Evolutionary conservation across 37 sponge, comb jelly and placozoan genomes (phyloP), one percentile per base, ranked within the genome.

Genomic region (Oscarella lobularis): DNA sequence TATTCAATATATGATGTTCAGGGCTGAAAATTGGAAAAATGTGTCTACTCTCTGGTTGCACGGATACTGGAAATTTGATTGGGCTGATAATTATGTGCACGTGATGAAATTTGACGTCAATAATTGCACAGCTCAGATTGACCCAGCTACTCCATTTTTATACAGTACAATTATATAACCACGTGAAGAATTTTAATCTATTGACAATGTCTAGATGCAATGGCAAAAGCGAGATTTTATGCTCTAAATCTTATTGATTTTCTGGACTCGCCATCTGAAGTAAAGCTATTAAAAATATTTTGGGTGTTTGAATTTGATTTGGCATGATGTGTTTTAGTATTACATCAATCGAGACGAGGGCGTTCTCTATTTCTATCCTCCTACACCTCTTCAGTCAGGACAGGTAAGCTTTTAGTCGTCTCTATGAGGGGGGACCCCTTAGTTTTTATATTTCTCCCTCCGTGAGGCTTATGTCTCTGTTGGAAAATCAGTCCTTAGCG

Each of bases 11-110:
- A n/a, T n/a, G 32, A 6, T 31, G 41, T 66, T 69, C 39, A 76
- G 66, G 33, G 37, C 77, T 3, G 77, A n/a, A n/a, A n/a, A n/a
- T n/a, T n/a, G n/a, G 81, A 81, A 81, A 75, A 75, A 81, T 73
- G 73, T 69, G 1, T 74, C 75, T 34, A 65, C 81, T 6, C 36
- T 81, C 40, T 81, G 81, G 81, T 75, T 81, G 2, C 81, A 81
- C 73, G 81, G 81, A 1, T 81, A 66, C 75, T 81, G 81, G 81
- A 37, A 40, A 1, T 74, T 67, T 2, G 81, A 81, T 41, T 81
- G 81, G 81, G 81, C 81, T 35, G 81, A 81, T 55, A 81, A 81
- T 35, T 81, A 81, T 37, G 75, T 81, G 36, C 41, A 35, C 33
- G 81, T 81, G 20, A 39, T 54, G 3, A 38, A 30, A 0, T 41